Base-by-base conservation (phyloP, 2,113 vertebrate genomes). In the Trachemys scripta region DNA sequence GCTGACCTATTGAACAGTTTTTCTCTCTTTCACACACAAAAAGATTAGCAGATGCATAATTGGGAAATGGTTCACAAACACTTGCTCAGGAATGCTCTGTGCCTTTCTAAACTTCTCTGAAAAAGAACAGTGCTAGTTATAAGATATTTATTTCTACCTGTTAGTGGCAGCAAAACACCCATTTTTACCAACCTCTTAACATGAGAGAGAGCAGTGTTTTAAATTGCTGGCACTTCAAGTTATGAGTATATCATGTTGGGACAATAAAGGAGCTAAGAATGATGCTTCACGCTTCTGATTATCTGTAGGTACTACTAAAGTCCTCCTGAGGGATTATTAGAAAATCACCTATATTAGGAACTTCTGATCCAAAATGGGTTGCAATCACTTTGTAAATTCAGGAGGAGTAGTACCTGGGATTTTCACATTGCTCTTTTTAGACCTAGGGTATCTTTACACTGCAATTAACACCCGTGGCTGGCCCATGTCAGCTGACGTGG, bases 141-240 rank as follows among this genome's bases (percentile, higher is more conserved):
- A 19, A 72, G 24, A 24, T 6, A 42, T 45, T 85, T 93, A 49
- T 57, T 94, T 94, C 84, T 84, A 42, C 91, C 93, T 94, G 95
- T 92, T 93, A 96, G 96, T 96, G 96, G 97, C 96, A 97, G 96
- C 57, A 97, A 65, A 98, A 90, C 51, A 85, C 35, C 25, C 92
- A 11, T 54, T 95, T 97, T 87, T 95, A 4, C 82, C 82, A 59
- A 81, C 14, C 8, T 38, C 8, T 24, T 65, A 75, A 50, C 25
- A 11, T 29, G 53, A 79, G 79, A 62, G 27, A 38, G 29, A 87
- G 54, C 0, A 47, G 2, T n/a, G 2, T 79, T 97, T 82, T 50
- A 92, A 84, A 84, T 29, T 51, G 62, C 53, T 47, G 20, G 54
- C 29, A 19, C 27, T 84, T 94, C 6, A 35, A 12, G 51, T 72